Conservation (phyloP, 1,140 invertebrate genomes). For the Drosophila ficusphila region DNA sequence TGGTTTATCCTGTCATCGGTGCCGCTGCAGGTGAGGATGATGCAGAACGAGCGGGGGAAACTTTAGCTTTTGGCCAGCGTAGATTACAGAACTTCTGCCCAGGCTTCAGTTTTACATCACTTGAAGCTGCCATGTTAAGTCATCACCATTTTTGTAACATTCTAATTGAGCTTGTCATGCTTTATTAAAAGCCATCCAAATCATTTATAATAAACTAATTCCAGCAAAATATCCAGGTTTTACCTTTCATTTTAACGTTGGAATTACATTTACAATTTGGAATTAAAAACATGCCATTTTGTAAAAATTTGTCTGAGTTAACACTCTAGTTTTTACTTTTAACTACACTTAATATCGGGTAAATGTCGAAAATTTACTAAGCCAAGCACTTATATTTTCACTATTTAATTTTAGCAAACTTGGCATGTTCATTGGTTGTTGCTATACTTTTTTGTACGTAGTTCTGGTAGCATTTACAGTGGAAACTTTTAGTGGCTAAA, state of each 20-base stretch:
- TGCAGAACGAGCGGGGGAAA: background rate
- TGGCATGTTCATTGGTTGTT: background rate
- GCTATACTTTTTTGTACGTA: background rate
- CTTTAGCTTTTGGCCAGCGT: background rate
- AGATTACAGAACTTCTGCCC: background rate
- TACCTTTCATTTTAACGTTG: conserved; percentile 5
- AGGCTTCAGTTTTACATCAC: background rate
- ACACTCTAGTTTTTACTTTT: conserved; percentile 5
- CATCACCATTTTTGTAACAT: background rate
- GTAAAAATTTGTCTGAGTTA: background rate
- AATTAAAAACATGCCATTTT: background rate
- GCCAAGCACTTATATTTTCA: background rate
- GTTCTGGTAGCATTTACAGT: too few relatives aligned
- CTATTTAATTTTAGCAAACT: conserved; percentile 11
- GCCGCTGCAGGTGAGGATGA: conserved; percentile 4
- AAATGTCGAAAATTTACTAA: background rate
- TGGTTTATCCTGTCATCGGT: conserved; percentile 66
- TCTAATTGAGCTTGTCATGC: background rate
- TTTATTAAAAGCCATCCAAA: background rate
- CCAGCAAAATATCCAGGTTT: conserved; percentile 3
- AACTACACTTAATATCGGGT: background rate
- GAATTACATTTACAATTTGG: background rate
- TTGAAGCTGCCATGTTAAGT: background rate
- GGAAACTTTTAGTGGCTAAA: too few relatives aligned
- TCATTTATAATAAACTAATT: too few relatives aligned